Evolutionary conservation across 2,113 vertebrate species (phyloP).

Genomic region (Erythrocercus mccallii): DNA sequence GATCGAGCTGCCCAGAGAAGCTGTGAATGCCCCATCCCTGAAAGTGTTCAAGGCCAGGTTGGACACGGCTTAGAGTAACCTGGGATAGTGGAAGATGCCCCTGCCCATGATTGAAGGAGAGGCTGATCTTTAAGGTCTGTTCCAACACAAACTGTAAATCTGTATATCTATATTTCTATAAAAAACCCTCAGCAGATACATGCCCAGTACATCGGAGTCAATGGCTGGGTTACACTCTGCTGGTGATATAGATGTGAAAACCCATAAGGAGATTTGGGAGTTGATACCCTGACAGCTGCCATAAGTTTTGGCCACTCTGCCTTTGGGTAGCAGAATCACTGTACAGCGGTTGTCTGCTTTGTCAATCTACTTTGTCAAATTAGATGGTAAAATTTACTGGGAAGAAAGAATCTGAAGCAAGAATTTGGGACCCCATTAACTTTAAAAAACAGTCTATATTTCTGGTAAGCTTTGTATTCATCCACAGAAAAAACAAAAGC

Average conservation of each 20-base stretch:
- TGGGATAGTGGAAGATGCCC: not conserved
- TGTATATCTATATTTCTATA: not conserved
- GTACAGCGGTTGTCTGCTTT: not conserved
- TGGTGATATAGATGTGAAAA: not conserved
- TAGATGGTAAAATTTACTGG: not conserved
- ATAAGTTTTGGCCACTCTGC: not conserved
- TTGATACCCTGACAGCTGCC: not conserved
- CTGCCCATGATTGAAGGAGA: fast-evolving
- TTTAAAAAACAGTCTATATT: not conserved
- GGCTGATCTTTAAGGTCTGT: not conserved
- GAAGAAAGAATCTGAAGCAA: not conserved
- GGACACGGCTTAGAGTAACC: not conserved
- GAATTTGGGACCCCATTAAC: not conserved
- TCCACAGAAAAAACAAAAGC: not conserved
- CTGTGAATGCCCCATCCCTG: fast-evolving
- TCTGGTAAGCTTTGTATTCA: fast-evolving
- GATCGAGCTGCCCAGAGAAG: not conserved
- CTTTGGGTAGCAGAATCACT: not conserved
- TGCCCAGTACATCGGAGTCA: not conserved
- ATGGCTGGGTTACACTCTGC: not conserved
- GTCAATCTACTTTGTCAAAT: not conserved
- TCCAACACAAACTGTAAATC: not conserved
- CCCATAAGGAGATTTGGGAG: not conserved
- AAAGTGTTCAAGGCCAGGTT: not conserved
- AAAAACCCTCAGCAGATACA: not conserved